These are phyloP conservation scores for Pseudochromis fuscus DNA, from an alignment of 2,797 vertebrate species.

Conservation along the genomic window DNA sequence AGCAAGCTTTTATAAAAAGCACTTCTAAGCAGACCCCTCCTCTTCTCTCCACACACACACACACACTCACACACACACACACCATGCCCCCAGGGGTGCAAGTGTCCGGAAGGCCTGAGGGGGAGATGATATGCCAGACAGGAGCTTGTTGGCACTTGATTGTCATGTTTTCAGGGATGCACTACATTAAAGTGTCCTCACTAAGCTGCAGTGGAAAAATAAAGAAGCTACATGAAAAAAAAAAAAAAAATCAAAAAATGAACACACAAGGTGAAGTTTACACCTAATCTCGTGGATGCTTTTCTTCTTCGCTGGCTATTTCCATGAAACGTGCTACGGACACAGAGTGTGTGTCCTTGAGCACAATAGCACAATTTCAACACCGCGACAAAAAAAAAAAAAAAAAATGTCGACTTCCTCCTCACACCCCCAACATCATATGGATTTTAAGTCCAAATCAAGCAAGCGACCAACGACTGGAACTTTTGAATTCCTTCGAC, in stretches of 20 bases:
- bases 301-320: constrained; percentile 16
- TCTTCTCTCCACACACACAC: constrained; percentile 37
- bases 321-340: constrained; percentile 8
- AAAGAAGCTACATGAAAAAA: constrained; percentile 23
- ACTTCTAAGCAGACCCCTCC: constrained; percentile 86
- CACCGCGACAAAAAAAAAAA: too few relatives aligned
- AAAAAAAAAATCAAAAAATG: background rate
- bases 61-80: constrained; percentile 39
- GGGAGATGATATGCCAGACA: constrained; percentile 63
- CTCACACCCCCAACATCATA: background rate
- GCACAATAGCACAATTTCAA: constrained; percentile 28
- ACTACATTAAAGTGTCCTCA: constrained; percentile 71
- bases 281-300: background rate
- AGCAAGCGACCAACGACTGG: constrained; percentile 30
- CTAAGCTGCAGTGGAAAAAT: constrained; percentile 57
- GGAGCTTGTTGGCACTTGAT: constrained; percentile 79
- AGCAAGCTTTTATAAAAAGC: constrained; percentile 92
- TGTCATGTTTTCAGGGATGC: constrained; percentile 68
- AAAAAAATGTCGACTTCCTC: constrained; percentile 15
- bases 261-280: background rate
- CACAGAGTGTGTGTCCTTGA: constrained; percentile 28
- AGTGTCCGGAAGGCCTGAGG: constrained; percentile 69
- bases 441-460: constrained; percentile 53
- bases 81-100: constrained; percentile 46
- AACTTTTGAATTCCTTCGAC: constrained; percentile 62